A percentile compares a stretch with the other conserved stretches of the same genome.
Evolutionary conservation across 2,797 vertebrate genomes (phyloP).

Genomic region (Balearica regulorum): DNA sequence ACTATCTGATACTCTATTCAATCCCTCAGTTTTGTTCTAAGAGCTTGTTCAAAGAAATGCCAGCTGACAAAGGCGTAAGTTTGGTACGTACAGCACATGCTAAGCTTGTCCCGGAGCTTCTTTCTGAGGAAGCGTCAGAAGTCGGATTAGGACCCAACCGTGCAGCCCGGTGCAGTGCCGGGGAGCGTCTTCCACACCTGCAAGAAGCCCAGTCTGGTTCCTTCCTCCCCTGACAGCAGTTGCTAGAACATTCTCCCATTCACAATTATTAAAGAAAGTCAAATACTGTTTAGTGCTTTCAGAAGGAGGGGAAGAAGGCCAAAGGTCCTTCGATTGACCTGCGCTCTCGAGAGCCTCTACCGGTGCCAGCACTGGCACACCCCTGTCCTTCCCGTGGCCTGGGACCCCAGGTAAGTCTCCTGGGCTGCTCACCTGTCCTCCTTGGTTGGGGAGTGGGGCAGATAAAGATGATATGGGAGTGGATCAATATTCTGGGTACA

Average conservation of each 20-base stretch:
- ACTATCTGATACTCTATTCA: background rate
- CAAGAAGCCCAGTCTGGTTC: background rate
- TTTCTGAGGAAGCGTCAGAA: constrained; percentile 57
- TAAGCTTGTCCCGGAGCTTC: background rate
- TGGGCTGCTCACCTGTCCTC: background rate
- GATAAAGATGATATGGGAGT: fast-evolving
- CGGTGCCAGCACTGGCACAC: fast-evolving
- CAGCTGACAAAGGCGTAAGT: constrained; percentile 37
- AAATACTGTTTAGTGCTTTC: background rate
- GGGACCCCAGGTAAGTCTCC: no score
- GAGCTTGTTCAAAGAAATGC: constrained; percentile 33
- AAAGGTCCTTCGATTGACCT: background rate
- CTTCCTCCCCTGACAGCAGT: background rate
- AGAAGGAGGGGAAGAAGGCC: background rate
- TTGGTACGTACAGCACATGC: background rate
- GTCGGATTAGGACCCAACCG: constrained; percentile 39
- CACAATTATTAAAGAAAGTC: background rate
- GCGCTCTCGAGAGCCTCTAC: background rate
- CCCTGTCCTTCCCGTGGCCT: background rate
- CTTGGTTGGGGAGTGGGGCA: background rate
- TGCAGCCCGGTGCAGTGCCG: background rate
- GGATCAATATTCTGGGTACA: background rate
- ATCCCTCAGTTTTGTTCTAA: constrained; percentile 20
- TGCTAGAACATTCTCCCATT: background rate
- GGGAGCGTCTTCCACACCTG: constrained; percentile 27